Evolutionary conservation across 2,888 invertebrate species (phyloP).

Genomic region (Timema podura): DNA sequence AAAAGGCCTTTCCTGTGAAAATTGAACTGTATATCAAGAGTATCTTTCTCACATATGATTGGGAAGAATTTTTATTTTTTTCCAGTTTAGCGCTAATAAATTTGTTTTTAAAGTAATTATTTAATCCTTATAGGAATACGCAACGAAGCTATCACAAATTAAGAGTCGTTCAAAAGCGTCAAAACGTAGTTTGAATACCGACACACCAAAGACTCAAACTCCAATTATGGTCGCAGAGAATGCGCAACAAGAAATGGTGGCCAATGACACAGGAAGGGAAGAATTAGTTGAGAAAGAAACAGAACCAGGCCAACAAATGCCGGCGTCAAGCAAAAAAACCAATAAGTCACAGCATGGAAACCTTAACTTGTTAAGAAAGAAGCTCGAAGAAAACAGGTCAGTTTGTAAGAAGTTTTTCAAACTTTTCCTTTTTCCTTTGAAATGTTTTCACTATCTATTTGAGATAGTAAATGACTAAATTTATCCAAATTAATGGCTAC

Average conservation of each 20-base stretch:
- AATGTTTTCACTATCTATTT: too few relatives aligned
- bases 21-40: not conserved
- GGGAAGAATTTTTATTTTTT: not conserved
- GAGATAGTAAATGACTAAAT: too few relatives aligned
- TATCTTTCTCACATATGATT: not conserved
- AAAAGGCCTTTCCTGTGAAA: not conserved
- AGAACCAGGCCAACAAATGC: conserved; percentile 16
- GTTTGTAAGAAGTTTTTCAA: conserved; percentile 27
- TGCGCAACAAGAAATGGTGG: not conserved
- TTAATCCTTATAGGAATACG: conserved; percentile 42
- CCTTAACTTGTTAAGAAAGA: conserved; percentile 33
- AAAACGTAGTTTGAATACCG: conserved; percentile 11
- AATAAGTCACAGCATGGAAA: conserved; percentile 19
- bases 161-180: conserved; percentile 43
- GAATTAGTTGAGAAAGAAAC: not conserved
- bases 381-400: conserved; percentile 45
- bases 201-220: not conserved
- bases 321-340: conserved; percentile 6
- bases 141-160: conserved; percentile 44
- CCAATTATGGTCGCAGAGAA: not conserved
- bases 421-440: too few relatives aligned
- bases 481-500: too few relatives aligned
- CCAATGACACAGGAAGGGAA: not conserved
- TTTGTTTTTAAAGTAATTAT: not conserved
- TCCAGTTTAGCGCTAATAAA: not conserved